These are phyloP conservation scores for Zosterops lateralis DNA, from an alignment of 2,113 vertebrate species.

Conservation along the genomic window DNA sequence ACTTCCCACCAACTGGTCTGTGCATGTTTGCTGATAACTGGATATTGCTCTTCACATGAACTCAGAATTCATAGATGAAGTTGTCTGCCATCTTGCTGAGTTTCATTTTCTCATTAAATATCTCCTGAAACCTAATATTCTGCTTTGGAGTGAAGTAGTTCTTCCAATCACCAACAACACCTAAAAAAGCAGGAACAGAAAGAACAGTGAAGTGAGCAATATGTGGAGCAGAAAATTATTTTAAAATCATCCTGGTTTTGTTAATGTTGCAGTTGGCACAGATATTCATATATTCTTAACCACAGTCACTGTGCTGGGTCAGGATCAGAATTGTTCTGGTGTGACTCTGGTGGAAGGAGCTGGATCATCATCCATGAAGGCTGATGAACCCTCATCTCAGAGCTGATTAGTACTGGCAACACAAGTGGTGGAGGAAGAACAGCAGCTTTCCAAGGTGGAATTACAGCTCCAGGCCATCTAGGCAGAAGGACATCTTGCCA, in stretches of 20 bases:
- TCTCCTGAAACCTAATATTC: constrained; percentile 72
- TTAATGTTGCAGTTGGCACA: neutral
- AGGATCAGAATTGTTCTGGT: neutral
- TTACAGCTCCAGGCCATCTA: too few species aligned
- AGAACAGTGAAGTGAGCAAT: neutral
- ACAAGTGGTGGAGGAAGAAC: too few species aligned
- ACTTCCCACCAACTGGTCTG: neutral
- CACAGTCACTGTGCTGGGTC: neutral
- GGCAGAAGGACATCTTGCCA: too few species aligned
- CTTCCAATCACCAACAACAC: constrained; percentile 77
- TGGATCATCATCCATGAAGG: too few species aligned
- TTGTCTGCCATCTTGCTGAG: constrained; percentile 68
- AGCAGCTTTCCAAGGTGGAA: too few species aligned
- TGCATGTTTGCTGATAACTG: neutral
- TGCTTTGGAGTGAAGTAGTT: constrained; percentile 78
- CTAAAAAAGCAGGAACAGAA: constrained; percentile 41
- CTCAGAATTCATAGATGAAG: constrained; percentile 65
- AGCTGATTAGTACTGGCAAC: too few species aligned
- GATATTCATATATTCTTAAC: neutral
- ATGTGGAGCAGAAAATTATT: neutral
- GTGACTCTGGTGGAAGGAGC: neutral
- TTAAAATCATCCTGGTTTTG: neutral
- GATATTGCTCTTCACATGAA: neutral
- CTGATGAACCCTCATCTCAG: too few species aligned
- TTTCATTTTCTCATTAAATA: constrained; percentile 75